Evolutionary conservation across 2,797 vertebrate species (phyloP).

Genomic region (Pogoniulus pusillus): DNA sequence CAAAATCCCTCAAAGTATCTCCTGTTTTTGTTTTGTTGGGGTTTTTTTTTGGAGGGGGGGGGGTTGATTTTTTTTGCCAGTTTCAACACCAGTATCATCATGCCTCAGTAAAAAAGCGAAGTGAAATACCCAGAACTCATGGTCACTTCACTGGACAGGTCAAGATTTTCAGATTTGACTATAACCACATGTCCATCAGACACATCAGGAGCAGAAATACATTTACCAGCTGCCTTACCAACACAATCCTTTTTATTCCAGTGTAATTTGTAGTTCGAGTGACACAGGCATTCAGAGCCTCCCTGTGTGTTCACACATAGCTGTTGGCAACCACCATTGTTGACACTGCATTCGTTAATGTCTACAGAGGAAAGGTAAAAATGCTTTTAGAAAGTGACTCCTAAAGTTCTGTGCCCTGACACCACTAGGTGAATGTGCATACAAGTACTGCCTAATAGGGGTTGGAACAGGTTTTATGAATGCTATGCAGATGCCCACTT

Average conservation of each 20-base stretch:
- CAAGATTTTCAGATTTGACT: not conserved
- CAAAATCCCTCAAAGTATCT: slow-evolving; percentile 90
- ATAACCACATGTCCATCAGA: not conserved
- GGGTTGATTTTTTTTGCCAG: slow-evolving; percentile 35
- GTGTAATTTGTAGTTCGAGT: slow-evolving; percentile 88
- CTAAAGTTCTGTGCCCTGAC: not conserved
- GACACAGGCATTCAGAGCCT: slow-evolving; percentile 90
- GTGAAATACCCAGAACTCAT: not conserved
- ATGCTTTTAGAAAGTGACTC: not conserved
- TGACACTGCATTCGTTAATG: slow-evolving; percentile 93
- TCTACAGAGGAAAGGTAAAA: slow-evolving; percentile 78
- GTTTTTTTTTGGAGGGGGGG: not conserved
- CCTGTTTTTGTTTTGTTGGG: slow-evolving; percentile 82
- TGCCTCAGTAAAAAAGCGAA: not conserved
- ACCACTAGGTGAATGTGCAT: not conserved
- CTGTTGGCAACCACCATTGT: slow-evolving; percentile 94
- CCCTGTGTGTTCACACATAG: slow-evolving; percentile 89
- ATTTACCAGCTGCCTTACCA: slow-evolving; percentile 82
- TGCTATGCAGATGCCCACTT: not conserved
- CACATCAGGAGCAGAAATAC: not conserved
- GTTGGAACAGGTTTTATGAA: not conserved
- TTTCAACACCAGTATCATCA: slow-evolving; percentile 30
- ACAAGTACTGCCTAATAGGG: not conserved
- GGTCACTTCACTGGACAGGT: not conserved
- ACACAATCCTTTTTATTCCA: slow-evolving; percentile 99